These are phyloP conservation scores for Solenodon paradoxus DNA, from an alignment of 2,113 vertebrate species.

Conservation along the genomic window DNA sequence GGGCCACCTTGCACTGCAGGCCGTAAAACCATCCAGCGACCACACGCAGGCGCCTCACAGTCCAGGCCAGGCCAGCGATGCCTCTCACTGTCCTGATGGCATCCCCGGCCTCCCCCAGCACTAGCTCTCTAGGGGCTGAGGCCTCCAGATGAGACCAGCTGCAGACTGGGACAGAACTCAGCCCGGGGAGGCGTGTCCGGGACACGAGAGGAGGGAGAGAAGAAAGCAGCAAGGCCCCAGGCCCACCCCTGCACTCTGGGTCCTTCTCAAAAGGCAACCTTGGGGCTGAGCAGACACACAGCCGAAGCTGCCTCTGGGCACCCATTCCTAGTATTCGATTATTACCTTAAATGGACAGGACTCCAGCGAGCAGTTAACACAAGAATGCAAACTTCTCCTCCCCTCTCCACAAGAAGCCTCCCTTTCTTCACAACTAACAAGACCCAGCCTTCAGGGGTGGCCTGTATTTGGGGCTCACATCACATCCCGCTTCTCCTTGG, in stretches of 20 bases:
- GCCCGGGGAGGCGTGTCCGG: neutral
- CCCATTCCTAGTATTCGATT: constrained; percentile 44
- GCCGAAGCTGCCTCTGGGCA: constrained; percentile 59
- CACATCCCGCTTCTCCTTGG: neutral
- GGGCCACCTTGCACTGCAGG: neutral
- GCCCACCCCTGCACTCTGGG: constrained; percentile 40
- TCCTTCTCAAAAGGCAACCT: constrained; percentile 56
- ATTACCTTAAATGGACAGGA: constrained; percentile 60
- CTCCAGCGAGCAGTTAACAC: constrained; percentile 22
- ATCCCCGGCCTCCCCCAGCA: neutral
- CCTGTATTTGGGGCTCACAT: neutral
- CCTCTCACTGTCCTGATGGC: neutral
- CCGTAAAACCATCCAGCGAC: neutral
- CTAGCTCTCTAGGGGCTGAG: neutral
- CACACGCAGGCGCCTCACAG: neutral
- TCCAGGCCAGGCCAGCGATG: neutral
- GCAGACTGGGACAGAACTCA: neutral
- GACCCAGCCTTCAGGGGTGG: neutral
- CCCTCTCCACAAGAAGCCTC: constrained; percentile 28
- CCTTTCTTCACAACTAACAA: neutral
- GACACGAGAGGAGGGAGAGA: neutral
- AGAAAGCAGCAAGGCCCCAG: neutral
- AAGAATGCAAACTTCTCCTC: constrained; percentile 63
- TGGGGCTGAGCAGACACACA: constrained; percentile 59
- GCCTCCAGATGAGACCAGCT: neutral